These are phyloP conservation scores for Aporophyla nigra DNA, from an alignment of 2,888 invertebrate species.

Conservation along the genomic window DNA sequence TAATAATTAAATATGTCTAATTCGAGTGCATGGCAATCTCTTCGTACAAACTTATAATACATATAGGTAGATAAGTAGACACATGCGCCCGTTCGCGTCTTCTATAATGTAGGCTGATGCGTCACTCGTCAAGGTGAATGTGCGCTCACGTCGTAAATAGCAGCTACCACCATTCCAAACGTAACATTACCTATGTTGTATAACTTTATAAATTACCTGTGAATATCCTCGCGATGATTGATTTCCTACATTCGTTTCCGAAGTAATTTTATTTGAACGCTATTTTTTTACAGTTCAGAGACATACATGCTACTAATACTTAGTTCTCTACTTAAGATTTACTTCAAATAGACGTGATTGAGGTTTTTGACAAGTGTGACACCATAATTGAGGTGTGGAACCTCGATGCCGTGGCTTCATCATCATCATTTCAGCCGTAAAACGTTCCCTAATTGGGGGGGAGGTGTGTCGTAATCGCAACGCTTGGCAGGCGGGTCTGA, in stretches of 20 bases:
- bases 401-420: too few species aligned
- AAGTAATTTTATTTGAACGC: constrained; percentile 2
- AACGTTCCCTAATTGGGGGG: too few species aligned
- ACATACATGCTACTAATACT: neutral
- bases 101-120: constrained; percentile 13
- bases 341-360: neutral
- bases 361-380: neutral
- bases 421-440: too few species aligned
- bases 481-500: too few species aligned
- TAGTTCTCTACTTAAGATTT: neutral
- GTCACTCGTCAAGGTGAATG: constrained; percentile 39
- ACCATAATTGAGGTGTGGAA: neutral
- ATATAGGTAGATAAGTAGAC: neutral
- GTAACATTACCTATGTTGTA: constrained; percentile 30
- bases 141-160: constrained; percentile 14
- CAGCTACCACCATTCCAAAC: constrained; percentile 24
- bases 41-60: neutral
- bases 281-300: neutral
- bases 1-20: neutral
- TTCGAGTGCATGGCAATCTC: neutral
- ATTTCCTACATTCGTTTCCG: constrained; percentile 23
- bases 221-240: constrained; percentile 31
- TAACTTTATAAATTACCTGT: constrained; percentile 31
- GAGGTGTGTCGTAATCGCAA: too few species aligned
- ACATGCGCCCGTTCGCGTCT: neutral